Conservation (phyloP, 1,140 invertebrate genomes). For the Musca domestica region DNA sequence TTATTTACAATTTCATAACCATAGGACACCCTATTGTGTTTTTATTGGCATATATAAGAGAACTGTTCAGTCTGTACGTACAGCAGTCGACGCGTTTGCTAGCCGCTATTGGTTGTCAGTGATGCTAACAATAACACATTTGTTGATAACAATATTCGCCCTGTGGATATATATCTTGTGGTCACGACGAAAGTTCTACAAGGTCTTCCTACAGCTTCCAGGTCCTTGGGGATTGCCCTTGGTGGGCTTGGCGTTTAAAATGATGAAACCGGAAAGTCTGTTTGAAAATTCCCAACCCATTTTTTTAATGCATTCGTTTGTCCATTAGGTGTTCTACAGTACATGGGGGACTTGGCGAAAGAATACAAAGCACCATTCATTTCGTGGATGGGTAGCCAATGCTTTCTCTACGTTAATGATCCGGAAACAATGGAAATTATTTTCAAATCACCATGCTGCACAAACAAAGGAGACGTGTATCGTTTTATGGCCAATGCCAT, state of each 20-base stretch:
- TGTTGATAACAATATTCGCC: too few relatives aligned
- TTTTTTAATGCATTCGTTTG: constrained; percentile 3
- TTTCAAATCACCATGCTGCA: constrained; percentile 46
- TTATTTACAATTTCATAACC: too few relatives aligned
- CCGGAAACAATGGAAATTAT: constrained; percentile 45
- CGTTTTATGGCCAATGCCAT: constrained; percentile 46
- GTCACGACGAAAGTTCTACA: constrained; percentile 41
- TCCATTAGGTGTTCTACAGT: constrained; percentile 39
- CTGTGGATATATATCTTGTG: constrained; percentile 44
- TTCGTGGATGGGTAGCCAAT: constrained; percentile 50
- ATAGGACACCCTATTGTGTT: too few relatives aligned
- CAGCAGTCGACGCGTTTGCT: too few relatives aligned
- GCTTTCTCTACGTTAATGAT: constrained; percentile 49
- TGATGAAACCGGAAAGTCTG: constrained; percentile 51
- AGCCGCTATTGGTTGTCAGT: too few relatives aligned
- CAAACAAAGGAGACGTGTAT: constrained; percentile 48
- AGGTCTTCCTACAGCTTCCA: constrained; percentile 37
- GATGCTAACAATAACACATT: too few relatives aligned
- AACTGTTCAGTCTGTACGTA: too few relatives aligned
- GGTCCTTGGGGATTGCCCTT: constrained; percentile 45
- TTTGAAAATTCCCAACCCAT: neutral
- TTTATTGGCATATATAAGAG: too few relatives aligned
- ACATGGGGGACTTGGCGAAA: constrained; percentile 38
- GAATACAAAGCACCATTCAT: constrained; percentile 43
- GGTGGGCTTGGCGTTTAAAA: constrained; percentile 43